Conservation (phyloP, 2,113 vertebrate species). For the Mionectes macconnelli region DNA sequence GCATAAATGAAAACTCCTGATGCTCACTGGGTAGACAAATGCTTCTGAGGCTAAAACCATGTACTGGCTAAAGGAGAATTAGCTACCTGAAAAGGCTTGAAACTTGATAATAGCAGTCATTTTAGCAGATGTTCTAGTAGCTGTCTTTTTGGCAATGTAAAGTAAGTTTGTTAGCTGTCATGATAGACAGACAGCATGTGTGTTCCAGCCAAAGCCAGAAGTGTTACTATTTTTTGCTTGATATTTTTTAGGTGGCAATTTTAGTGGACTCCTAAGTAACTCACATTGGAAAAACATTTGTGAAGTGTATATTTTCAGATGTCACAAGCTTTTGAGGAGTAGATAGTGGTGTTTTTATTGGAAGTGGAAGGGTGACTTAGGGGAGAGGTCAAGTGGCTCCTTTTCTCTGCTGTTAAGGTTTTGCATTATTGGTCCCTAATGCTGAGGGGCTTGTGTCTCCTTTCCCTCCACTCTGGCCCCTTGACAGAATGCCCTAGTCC, state of each 20-base stretch:
- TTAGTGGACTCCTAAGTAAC: background rate
- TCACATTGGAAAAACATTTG: background rate
- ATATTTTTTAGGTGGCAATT: background rate
- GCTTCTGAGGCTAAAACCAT: background rate
- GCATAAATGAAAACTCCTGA: background rate
- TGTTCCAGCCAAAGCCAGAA: background rate
- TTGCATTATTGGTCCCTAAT: background rate
- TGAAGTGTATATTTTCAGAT: background rate
- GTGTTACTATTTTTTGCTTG: slow-evolving; percentile 35
- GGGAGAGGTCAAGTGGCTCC: background rate
- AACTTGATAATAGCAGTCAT: background rate
- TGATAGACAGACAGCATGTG: background rate
- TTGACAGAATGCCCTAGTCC: background rate
- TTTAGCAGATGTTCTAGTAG: background rate
- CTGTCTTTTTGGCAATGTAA: background rate
- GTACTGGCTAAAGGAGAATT: background rate
- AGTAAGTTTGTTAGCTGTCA: background rate
- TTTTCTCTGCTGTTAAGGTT: background rate
- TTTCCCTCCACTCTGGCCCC: background rate
- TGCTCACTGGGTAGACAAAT: background rate
- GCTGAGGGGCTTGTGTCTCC: background rate
- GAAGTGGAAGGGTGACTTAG: background rate
- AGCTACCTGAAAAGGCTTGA: background rate
- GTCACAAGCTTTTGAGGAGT: background rate
- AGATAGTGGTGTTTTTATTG: background rate